Conservation (phyloP, 2,113 vertebrate genomes). For the Uropsilus gracilis region DNA sequence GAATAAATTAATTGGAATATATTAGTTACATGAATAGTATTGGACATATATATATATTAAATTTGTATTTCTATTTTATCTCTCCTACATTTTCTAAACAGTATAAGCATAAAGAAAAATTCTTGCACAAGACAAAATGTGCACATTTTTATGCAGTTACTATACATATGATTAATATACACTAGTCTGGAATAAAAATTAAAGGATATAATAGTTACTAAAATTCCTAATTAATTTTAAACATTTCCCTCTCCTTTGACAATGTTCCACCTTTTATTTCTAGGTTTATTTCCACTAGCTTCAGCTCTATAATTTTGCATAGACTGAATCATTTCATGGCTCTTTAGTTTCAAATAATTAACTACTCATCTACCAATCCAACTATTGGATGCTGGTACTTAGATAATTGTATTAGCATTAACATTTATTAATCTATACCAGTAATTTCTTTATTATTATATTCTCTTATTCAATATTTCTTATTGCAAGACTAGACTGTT, state of each 20-base stretch:
- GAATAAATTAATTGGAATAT: neutral
- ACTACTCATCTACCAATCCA: neutral
- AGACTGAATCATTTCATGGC: constrained; percentile 18
- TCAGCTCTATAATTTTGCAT: neutral
- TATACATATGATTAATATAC: neutral
- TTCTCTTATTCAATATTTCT: neutral
- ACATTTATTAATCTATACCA: neutral
- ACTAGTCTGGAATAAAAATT: neutral
- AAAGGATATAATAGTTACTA: neutral
- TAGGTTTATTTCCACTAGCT: neutral
- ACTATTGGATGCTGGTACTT: neutral
- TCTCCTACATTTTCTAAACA: too few relatives aligned
- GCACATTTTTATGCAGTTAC: neutral
- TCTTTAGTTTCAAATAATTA: constrained; percentile 47
- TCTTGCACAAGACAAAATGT: neutral
- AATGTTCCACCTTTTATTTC: neutral
- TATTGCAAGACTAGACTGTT: neutral
- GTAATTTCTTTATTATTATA: neutral
- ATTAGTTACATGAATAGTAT: neutral
- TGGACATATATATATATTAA: too few relatives aligned
- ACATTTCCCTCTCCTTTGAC: neutral
- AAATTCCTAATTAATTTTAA: neutral
- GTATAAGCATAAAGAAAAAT: neutral
- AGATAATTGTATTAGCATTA: neutral
- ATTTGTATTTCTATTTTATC: too few relatives aligned